Evolutionary conservation across 2,113 vertebrate genomes (phyloP).

Genomic region (Seriola aureovittata): DNA sequence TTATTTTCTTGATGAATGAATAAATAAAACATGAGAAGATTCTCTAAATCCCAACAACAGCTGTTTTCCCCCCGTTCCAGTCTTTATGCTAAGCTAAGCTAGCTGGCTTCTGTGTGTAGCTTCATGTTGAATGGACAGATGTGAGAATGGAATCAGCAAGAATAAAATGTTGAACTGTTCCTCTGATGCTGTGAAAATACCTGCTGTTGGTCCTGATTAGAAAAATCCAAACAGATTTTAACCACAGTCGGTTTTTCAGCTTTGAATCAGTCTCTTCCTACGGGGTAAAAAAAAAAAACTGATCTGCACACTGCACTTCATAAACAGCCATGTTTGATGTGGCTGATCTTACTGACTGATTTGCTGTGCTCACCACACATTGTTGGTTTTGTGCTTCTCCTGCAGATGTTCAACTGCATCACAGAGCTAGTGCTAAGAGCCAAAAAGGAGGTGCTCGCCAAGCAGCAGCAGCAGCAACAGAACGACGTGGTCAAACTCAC

Average conservation of each 20-base stretch:
- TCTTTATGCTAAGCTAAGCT: neutral
- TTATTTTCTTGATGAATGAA: neutral
- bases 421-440: constrained; percentile 97
- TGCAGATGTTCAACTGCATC: constrained; percentile 99
- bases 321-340: neutral
- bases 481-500: constrained; percentile 98
- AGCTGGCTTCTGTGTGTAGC: too few relatives aligned
- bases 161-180: too few relatives aligned
- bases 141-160: too few relatives aligned
- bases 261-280: neutral
- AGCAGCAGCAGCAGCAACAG: constrained; percentile 98
- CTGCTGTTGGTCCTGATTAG: too few relatives aligned
- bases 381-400: constrained; percentile 11
- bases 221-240: too few relatives aligned
- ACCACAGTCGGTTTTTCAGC: too few relatives aligned
- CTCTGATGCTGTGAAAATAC: too few relatives aligned
- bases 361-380: neutral
- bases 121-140: too few relatives aligned
- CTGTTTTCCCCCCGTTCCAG: too few relatives aligned
- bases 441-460: constrained; percentile 98
- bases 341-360: neutral
- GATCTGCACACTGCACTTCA: neutral
- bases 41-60: neutral
- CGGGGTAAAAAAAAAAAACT: neutral
- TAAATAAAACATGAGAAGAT: neutral